Evolutionary conservation across 2,888 invertebrate genomes (phyloP).

Genomic region (Didymodactylos carnosus): DNA sequence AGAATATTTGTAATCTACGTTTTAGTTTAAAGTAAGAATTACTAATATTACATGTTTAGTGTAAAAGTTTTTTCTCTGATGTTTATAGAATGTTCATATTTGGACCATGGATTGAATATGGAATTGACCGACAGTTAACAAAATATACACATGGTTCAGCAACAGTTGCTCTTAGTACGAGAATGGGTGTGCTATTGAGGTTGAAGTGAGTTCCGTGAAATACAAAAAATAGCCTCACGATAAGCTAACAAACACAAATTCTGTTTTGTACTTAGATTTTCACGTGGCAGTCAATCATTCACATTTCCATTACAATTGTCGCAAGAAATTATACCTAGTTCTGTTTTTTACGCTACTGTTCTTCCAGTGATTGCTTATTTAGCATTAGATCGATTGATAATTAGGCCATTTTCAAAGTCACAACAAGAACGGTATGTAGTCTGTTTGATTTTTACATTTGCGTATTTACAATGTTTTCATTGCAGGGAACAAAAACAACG

Average conservation of each 20-base stretch:
- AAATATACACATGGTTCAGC: conserved; percentile 69
- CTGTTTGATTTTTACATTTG: neutral
- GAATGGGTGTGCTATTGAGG: conserved; percentile 50
- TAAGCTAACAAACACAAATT: neutral
- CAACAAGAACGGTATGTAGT: conserved; percentile 43
- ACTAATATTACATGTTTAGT: conserved; percentile 1
- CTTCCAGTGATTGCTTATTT: conserved; percentile 52
- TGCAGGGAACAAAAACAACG: conserved; percentile 39
- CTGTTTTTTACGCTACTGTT: conserved; percentile 74
- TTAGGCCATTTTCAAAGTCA: conserved; percentile 51
- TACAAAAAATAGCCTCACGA: neutral
- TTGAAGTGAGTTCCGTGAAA: neutral
- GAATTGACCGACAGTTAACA: conserved; percentile 73
- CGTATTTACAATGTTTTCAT: neutral
- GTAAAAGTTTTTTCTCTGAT: neutral
- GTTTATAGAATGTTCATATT: conserved; percentile 24
- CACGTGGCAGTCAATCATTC: conserved; percentile 65
- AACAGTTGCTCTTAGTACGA: conserved; percentile 60
- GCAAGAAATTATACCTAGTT: conserved; percentile 67
- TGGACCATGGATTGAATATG: conserved; percentile 67
- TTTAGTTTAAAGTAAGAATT: neutral
- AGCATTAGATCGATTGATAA: conserved; percentile 57
- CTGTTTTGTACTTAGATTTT: conserved; percentile 48
- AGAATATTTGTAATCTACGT: neutral
- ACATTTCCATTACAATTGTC: conserved; percentile 70